Evolutionary conservation across 2,797 vertebrate species (phyloP), one percentile per base, ranked within the genome.

Genomic region (Tamandua tetradactyla): DNA sequence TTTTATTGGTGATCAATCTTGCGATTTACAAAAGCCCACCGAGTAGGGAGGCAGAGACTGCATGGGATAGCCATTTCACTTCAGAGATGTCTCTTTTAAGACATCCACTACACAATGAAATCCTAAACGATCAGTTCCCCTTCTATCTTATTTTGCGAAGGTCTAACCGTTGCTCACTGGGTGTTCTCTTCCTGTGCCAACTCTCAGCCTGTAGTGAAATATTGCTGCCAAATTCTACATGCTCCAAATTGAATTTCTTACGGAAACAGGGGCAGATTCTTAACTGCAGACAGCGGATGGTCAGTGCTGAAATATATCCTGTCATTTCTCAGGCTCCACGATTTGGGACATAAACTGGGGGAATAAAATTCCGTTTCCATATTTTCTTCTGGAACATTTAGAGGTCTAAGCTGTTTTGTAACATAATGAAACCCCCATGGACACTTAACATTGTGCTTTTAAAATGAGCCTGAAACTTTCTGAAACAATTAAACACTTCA

Each of bases 371-470:
- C 37, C 14, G 62, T 66, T 96, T 82, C 59, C 23, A 74, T 84
- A 75, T 93, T 97, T 89, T 57, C 42, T 94, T 82, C 62, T 85
- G 80, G 20, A 55, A 13, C 9, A 64, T 57, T 78, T 40, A 82
- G 76, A 89, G 62, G 64, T 82, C 37, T 6, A 83, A 83, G 83
- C 23, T 49, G 15, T 96, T 96, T 12, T 91, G 83, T 66, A 86
- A 92, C 80, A 74, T 94, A 93, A 97, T 72, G 68, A 94, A 94
- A 96, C 66, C 64, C 57, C 64, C 47, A 25, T 17, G n/a, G 23
- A 87, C 78, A 84, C 35, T 86, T 83, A 87, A 81, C 44, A 57
- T 13, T 71, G 27, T 32, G 66, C 69, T 93, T 83, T 13, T 61
- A 68, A 87, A 80, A 72, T 10, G 68, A 97, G 87, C 27, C 66